These are phyloP conservation scores for Spilarctia lutea DNA, from an alignment of 2,888 invertebrate genomes.

Conservation along the genomic window DNA sequence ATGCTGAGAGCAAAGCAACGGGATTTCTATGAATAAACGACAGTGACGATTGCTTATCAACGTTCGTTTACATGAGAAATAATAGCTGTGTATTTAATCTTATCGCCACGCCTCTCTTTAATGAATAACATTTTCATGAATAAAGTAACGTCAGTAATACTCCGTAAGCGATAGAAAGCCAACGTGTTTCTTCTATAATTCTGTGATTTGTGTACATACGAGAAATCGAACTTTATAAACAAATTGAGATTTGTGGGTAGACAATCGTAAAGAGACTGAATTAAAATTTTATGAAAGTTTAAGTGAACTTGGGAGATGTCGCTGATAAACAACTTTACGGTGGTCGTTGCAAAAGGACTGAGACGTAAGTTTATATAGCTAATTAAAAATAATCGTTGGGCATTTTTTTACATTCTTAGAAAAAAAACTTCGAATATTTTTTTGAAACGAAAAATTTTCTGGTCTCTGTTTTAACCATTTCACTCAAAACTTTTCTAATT, in stretches of 20 bases:
- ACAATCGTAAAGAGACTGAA: conserved; percentile 27
- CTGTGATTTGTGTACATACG: conserved; percentile 36
- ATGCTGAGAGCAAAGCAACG: conserved; percentile 30
- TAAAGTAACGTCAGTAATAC: conserved; percentile 31
- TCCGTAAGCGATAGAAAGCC: conserved; percentile 26
- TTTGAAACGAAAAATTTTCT: neutral
- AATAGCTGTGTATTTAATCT: conserved; percentile 53
- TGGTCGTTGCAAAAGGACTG: conserved; percentile 74
- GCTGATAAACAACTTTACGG: conserved; percentile 78
- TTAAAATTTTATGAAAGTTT: conserved; percentile 38
- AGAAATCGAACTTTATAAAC: conserved; percentile 33
- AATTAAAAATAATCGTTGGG: neutral
- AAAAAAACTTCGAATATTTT: neutral
- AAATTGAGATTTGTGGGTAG: conserved; percentile 25
- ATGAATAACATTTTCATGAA: conserved; percentile 40
- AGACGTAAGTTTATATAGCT: conserved; percentile 70
- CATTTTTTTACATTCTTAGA: neutral
- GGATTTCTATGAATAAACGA: conserved; percentile 53
- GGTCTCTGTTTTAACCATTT: neutral
- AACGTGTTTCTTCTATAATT: conserved; percentile 30
- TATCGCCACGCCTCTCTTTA: conserved; percentile 68
- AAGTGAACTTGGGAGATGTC: conserved; percentile 64
- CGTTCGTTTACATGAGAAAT: conserved; percentile 51
- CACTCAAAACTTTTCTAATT: neutral
- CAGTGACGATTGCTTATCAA: conserved; percentile 51